Evolutionary conservation across 2,113 vertebrate species (phyloP).

Genomic region (Ia io): DNA sequence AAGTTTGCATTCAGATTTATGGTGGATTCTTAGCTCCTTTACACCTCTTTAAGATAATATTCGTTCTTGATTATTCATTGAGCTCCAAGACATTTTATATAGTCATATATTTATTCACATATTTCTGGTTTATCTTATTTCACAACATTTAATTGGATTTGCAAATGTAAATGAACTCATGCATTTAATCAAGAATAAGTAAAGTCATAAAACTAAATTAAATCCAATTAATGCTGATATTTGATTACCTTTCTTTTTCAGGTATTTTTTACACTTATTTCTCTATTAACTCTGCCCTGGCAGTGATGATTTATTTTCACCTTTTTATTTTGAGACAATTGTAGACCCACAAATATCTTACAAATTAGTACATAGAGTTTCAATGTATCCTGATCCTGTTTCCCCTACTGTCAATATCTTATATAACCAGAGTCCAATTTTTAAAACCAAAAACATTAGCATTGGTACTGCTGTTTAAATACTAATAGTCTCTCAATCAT

Average conservation of each 20-base stretch:
- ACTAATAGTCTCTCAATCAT: background rate
- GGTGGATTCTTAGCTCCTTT: background rate
- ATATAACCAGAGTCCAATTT: background rate
- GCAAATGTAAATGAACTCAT: slow-evolving; percentile 14
- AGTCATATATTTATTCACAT: background rate
- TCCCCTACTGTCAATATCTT: background rate
- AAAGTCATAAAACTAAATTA: background rate
- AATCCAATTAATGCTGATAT: background rate
- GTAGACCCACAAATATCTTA: background rate
- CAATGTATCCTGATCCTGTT: background rate
- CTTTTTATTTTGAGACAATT: background rate
- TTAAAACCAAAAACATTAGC: background rate
- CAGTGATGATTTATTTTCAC: background rate
- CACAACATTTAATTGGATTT: slow-evolving; percentile 30
- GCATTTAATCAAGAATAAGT: slow-evolving; percentile 13
- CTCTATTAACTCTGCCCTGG: background rate
- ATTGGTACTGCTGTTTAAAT: background rate
- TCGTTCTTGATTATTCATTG: slow-evolving; percentile 5
- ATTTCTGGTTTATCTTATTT: slow-evolving; percentile 11
- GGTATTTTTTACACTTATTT: background rate
- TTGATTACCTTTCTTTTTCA: slow-evolving; percentile 21
- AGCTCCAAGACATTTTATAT: background rate
- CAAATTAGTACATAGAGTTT: background rate
- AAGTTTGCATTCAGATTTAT: background rate
- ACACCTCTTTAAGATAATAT: background rate